phyloP scores from a whole-genome alignment of 2,113 vertebrate species.

The Phyllopteryx taeniolatus region DNA sequence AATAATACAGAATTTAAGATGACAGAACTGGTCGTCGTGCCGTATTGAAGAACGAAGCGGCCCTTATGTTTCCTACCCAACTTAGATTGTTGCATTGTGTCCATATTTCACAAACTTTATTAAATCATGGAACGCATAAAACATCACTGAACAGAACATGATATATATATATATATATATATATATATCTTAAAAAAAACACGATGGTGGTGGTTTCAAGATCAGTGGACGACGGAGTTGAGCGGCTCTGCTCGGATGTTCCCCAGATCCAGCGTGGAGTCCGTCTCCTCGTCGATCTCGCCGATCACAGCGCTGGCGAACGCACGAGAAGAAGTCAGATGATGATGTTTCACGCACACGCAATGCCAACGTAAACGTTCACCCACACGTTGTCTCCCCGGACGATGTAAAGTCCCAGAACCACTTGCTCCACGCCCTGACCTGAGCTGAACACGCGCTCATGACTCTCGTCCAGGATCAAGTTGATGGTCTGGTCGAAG shows the following conservation, averaged over 20 bases:
- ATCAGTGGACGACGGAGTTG: slow-evolving; percentile 93
- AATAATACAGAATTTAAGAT: too few species aligned
- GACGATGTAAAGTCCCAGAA: slow-evolving; percentile 95
- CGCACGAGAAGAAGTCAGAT: neutral
- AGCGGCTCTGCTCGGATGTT: slow-evolving; percentile 96
- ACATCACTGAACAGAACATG: neutral
- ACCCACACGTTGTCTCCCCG: slow-evolving; percentile 98
- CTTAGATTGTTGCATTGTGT: neutral
- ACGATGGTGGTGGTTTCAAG: neutral
- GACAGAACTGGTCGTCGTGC: too few species aligned
- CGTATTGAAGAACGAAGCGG: too few species aligned
- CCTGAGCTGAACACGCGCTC: slow-evolving; percentile 98
- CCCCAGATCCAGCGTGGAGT: slow-evolving; percentile 92
- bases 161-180: neutral
- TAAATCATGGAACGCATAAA: neutral
- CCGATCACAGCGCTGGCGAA: slow-evolving; percentile 89
- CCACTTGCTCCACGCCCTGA: slow-evolving; percentile 98
- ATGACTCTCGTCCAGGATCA: slow-evolving; percentile 98
- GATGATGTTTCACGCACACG: slow-evolving; percentile 74
- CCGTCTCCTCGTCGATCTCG: slow-evolving; percentile 97
- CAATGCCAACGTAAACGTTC: neutral
- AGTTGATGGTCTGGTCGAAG: slow-evolving; percentile 98
- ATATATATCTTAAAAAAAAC: too few species aligned
- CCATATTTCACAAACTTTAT: neutral
- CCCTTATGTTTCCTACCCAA: too few species aligned